Base-by-base conservation (phyloP, 2,797 vertebrate genomes). In the Pantherophis vulpinus region DNA sequence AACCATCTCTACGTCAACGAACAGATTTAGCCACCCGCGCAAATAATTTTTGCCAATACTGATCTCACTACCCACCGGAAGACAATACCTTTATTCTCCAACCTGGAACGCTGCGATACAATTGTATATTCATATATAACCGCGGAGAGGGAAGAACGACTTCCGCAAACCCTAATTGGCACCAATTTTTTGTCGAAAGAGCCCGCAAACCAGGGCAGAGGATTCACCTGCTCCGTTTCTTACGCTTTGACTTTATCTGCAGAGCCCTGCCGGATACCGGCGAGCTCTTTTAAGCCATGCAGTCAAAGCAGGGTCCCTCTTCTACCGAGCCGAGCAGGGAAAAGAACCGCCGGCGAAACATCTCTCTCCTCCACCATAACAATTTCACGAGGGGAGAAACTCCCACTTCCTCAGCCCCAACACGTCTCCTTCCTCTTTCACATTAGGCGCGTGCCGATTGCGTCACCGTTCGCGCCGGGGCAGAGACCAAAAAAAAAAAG, bases 371-470 rank as follows among this genome's bases (percentile, higher is more conserved):
- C 58, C 32, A 66, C 90, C 58, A 51, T 60, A 13, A 74, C 70
- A 90, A 86, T 87, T 74, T 87, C 87, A 74, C 9, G 25, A 79
- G 90, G 90, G 93, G 90, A 89, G 90, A 91, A 59, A 89, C 14
- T 91, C 90, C 87, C 87, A 74, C 87, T 90, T 89, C 58, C 66
- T 89, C 87, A 27, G 90, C 58, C 70, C 87, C 87, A 13, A 13
- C 86, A 7, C 66, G 66, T 9, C 63, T 70, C 51, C 59, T 54
- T 54, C 90, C 87, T 89, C 90, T 60, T 47, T 55, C 32, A 32
- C 90, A 32, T 58, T 59, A 32, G 93, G 32, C 93, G 59, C 93
- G 4, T 25, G 6, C 2, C 5, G 93, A 93, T 93, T 90, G 63
- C 70, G 87, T 93, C 93, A 89, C 93, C 25, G n/a, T 29, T 27